Conservation (phyloP, 2,888 invertebrate species). For the Cryptophagus acutangulus region DNA sequence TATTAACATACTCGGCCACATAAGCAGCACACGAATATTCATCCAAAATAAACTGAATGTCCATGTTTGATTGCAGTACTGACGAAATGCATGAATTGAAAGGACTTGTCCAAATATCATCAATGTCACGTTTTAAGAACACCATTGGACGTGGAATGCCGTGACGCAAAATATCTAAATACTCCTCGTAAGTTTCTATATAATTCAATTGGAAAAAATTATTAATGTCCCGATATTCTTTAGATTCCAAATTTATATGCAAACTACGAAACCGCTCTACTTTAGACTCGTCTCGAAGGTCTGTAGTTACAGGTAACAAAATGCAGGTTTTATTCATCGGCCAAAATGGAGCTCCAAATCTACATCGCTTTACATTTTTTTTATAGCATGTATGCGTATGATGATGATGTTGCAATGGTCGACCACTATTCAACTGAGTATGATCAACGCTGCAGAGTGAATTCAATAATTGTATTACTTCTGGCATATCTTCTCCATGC, state of each 20-base stretch:
- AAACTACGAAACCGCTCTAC: conserved; percentile 16
- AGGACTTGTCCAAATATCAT: conserved; percentile 41
- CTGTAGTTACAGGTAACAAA: conserved; percentile 25
- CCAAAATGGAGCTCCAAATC: conserved; percentile 38
- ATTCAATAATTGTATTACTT: conserved; percentile 31
- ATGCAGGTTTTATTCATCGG: conserved; percentile 29
- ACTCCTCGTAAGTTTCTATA: conserved; percentile 27
- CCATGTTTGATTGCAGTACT: conserved; percentile 38
- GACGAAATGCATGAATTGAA: conserved; percentile 42
- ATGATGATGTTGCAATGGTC: conserved; percentile 31
- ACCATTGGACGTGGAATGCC: conserved; percentile 28
- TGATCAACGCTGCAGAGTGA: conserved; percentile 27
- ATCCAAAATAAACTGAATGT: conserved; percentile 42
- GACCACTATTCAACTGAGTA: conserved; percentile 27
- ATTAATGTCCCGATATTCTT: conserved; percentile 20
- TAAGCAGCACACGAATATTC: conserved; percentile 44
- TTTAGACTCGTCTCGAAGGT: conserved; percentile 11
- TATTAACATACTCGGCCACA: conserved; percentile 42
- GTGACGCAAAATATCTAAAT: conserved; percentile 25
- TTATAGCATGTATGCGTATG: conserved; percentile 36
- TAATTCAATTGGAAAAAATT: conserved; percentile 21
- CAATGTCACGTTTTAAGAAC: conserved; percentile 34
- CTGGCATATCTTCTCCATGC: conserved; percentile 21
- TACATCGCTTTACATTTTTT: conserved; percentile 21
- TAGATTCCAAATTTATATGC: conserved; percentile 20